These are phyloP conservation scores for Diarsia mendica DNA, from an alignment of 2,888 invertebrate genomes.

Conservation along the genomic window DNA sequence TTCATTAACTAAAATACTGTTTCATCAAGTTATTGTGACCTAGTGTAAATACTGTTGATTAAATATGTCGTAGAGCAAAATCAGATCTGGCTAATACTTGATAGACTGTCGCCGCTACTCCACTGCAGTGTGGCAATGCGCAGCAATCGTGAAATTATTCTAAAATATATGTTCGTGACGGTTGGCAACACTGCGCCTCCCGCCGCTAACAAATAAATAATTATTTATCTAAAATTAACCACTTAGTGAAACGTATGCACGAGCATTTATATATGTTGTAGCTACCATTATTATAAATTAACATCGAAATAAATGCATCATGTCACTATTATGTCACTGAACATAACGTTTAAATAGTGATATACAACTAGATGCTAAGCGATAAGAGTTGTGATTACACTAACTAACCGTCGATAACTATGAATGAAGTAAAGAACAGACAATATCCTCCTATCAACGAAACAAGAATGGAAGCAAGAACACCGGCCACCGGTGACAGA, in stretches of 20 bases:
- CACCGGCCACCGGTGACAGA: slow-evolving; percentile 61
- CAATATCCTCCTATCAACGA: slow-evolving; percentile 78
- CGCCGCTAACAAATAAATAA: slow-evolving; percentile 84
- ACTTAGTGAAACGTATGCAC: slow-evolving; percentile 85
- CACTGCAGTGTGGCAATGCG: slow-evolving; percentile 76
- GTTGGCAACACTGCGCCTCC: slow-evolving; percentile 76
- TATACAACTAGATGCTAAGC: slow-evolving; percentile 86
- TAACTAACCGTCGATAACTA: slow-evolving; percentile 85
- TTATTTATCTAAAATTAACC: slow-evolving; percentile 86
- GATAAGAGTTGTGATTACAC: slow-evolving; percentile 87
- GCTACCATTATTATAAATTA: slow-evolving; percentile 89
- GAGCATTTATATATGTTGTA: slow-evolving; percentile 88
- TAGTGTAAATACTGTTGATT: slow-evolving; percentile 84
- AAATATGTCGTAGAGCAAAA: slow-evolving; percentile 80
- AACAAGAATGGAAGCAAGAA: slow-evolving; percentile 84
- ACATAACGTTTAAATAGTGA: slow-evolving; percentile 86
- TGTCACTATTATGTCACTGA: slow-evolving; percentile 89
- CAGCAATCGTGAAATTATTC: slow-evolving; percentile 80
- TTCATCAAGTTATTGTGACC: slow-evolving; percentile 82
- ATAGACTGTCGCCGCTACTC: slow-evolving; percentile 69
- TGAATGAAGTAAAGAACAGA: slow-evolving; percentile 78
- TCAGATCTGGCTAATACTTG: slow-evolving; percentile 86
- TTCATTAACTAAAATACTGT: slow-evolving; percentile 88
- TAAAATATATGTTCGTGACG: slow-evolving; percentile 80
- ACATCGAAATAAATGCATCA: slow-evolving; percentile 90